Conservation (phyloP, 92 coral and sea anemone species). For the Parazoanthus atlanticus region DNA sequence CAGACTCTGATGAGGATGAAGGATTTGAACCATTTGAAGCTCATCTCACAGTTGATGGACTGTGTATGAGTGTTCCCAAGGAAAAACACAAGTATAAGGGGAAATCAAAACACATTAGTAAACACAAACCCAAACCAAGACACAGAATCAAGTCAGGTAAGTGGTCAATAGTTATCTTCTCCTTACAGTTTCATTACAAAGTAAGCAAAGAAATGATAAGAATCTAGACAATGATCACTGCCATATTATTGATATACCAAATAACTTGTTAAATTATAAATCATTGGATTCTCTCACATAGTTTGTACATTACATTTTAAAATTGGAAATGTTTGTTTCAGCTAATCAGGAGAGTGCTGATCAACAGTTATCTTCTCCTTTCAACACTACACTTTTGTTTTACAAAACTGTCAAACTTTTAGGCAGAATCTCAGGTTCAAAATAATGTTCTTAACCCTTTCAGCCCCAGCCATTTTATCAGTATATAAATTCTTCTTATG, state of each 20-base stretch:
- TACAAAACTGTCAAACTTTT: no score
- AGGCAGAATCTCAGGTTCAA: no score
- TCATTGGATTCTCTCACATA: no score
- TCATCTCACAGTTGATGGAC: slow-evolving; percentile 75
- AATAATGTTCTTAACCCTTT: no score
- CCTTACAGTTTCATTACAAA: not conserved
- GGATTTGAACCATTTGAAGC: slow-evolving; percentile 59
- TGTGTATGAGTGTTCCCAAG: slow-evolving; percentile 74
- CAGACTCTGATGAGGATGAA: slow-evolving; percentile 55
- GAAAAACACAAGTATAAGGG: slow-evolving; percentile 51
- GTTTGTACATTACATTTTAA: no score
- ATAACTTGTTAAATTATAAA: no score
- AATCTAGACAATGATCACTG: not conserved
- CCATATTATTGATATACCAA: not conserved
- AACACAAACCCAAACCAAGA: slow-evolving; percentile 23
- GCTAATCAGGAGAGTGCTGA: no score
- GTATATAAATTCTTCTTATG: no score
- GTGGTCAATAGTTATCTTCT: slow-evolving; percentile 19
- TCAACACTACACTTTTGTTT: no score
- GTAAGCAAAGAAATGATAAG: not conserved
- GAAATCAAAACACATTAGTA: slow-evolving; percentile 42
- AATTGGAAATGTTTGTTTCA: no score
- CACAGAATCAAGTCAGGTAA: slow-evolving; percentile 66
- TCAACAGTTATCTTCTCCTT: no score
- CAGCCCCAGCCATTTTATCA: no score